Base-by-base conservation (phyloP, 2,113 vertebrate species). In the Ranitomeya variabilis region DNA sequence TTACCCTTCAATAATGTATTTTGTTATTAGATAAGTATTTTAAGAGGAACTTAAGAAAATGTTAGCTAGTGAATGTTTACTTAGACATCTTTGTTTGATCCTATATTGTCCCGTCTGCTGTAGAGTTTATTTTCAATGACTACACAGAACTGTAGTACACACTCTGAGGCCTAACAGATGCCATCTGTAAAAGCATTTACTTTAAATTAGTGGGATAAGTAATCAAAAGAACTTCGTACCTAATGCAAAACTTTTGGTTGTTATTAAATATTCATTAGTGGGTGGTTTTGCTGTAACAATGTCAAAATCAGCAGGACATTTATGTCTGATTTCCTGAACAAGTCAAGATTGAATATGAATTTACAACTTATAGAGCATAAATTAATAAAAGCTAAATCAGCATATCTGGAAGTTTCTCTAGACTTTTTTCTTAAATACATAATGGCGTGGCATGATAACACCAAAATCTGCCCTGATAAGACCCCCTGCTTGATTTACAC, bases 221-320 rank as follows among this genome's bases (percentile, higher is more conserved):
- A 96, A 96, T 96, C 95, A 96, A 96, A 96, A 95, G 95, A 93
- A 94, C 95, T 96, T 96, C 96, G 95, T 96, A 96, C 95, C 95
- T 96, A 96, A 96, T 96, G 94, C 93, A 95, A 94, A 96, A 96
- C 95, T 96, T 95, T 96, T 96, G 95, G 94, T 95, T 95, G 94
- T 95, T 96, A 96, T 96, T 96, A 96, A 96, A 96, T 95, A 94
- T 95, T 96, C 95, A 96, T 96, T 96, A 96, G 93, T 95, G 94
- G 94, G 95, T 96, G 95, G 95, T 96, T 95, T 96, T 96, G 94
- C 94, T 95, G 94, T 93, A 94, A 91, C 94, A 95, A 95, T 96
- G 95, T 96, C 95, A 96, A 95, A 96, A 96, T 95, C 95, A 95
- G 95, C 94, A 93, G 95, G 95, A 94, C 94, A 90, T 95, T 95